These are phyloP conservation scores for Bombylius major DNA, from an alignment of 2,888 invertebrate species.

Conservation along the genomic window DNA sequence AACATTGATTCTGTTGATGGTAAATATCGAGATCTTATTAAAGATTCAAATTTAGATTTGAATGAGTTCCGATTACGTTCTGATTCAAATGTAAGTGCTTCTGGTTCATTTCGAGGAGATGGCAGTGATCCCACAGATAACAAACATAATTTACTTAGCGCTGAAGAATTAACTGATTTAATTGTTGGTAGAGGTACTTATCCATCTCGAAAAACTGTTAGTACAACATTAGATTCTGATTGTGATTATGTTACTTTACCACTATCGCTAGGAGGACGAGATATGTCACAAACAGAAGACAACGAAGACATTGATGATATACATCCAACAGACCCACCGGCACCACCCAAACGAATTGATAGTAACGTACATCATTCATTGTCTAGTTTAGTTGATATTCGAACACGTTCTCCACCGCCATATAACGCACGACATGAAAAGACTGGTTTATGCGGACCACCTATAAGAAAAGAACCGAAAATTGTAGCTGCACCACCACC, in stretches of 20 bases:
- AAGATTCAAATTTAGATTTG: constrained; percentile 39
- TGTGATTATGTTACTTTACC: constrained; percentile 79
- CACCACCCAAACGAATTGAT: constrained; percentile 57
- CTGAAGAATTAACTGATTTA: constrained; percentile 70
- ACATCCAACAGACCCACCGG: constrained; percentile 44
- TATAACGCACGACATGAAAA: constrained; percentile 53
- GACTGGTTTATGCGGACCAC: constrained; percentile 36
- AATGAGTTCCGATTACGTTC: constrained; percentile 51
- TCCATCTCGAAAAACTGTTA: constrained; percentile 64
- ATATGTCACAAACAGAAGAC: constrained; percentile 47
- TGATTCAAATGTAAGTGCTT: constrained; percentile 68
- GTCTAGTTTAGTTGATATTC: constrained; percentile 37
- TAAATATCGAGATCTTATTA: constrained; percentile 37
- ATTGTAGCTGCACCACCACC: constrained; percentile 45
- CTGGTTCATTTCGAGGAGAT: constrained; percentile 70
- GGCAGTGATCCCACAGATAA: constrained; percentile 80
- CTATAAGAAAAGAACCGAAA: constrained; percentile 20
- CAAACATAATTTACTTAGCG: constrained; percentile 61
- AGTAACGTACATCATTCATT: constrained; percentile 41
- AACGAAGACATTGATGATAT: constrained; percentile 37
- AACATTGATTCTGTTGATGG: constrained; percentile 47
- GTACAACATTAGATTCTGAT: constrained; percentile 75
- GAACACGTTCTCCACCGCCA: constrained; percentile 48
- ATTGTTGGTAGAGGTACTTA: constrained; percentile 71
- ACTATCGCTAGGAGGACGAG: constrained; percentile 42